A percentile compares a stretch with the other conserved stretches of the same genome.
Evolutionary conservation across 2,888 invertebrate species (phyloP).

Genomic region (Ophion costatus): DNA sequence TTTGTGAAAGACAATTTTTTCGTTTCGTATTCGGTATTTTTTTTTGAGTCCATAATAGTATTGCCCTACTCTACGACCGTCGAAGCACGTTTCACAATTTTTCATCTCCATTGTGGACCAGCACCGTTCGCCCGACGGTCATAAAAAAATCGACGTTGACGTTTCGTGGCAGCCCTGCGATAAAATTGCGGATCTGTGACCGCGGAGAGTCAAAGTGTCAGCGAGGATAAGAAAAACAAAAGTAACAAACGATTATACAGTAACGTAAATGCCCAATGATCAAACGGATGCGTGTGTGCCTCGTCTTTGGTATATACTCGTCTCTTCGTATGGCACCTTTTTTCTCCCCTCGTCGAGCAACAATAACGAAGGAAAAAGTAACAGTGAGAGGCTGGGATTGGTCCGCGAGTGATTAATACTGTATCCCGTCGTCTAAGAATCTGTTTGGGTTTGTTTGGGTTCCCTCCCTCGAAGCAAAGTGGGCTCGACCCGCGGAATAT

Average conservation of each 20-base stretch:
- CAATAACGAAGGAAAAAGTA: slow-evolving; percentile 6
- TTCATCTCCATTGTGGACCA: too few species aligned
- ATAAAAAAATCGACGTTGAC: slow-evolving; percentile 15
- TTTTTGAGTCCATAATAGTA: not conserved
- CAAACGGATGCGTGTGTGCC: not conserved
- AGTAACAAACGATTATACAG: slow-evolving; percentile 22
- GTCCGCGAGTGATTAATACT: slow-evolving; percentile 56
- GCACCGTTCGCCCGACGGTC: not conserved
- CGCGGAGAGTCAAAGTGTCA: too few species aligned
- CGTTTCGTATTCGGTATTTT: not conserved
- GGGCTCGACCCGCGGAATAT: not conserved
- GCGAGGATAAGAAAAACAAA: not conserved
- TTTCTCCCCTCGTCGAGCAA: slow-evolving; percentile 5
- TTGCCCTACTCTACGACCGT: not conserved
- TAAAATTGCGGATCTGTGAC: slow-evolving; percentile 8
- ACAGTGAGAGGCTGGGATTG: slow-evolving; percentile 33
- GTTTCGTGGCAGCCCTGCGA: slow-evolving; percentile 47
- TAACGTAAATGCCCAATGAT: slow-evolving; percentile 15
- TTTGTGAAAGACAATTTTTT: not conserved
- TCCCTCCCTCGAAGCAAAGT: not conserved
- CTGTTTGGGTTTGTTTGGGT: not conserved
- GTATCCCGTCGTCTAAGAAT: slow-evolving; percentile 32
- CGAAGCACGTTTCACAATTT: not conserved
- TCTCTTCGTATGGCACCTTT: slow-evolving; percentile 42
- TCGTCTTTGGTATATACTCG: slow-evolving; percentile 52